Evolutionary conservation across 1,140 invertebrate genomes (phyloP).

Genomic region (Cotesia glomerata): DNA sequence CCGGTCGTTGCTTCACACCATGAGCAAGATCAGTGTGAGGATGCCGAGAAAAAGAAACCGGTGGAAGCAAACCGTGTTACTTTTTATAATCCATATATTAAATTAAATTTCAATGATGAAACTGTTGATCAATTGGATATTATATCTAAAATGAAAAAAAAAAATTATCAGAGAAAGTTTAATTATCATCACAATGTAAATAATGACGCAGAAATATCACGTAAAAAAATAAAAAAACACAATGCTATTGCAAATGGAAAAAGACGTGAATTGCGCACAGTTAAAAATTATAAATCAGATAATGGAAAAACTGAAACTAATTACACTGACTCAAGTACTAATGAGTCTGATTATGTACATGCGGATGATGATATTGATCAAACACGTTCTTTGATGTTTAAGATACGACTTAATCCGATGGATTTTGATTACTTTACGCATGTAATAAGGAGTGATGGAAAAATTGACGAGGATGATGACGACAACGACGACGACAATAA

Average conservation of each 20-base stretch:
- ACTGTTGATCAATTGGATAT: constrained; percentile 52
- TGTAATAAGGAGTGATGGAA: constrained; percentile 65
- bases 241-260: constrained; percentile 4
- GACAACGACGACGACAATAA: not conserved
- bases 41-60: not conserved
- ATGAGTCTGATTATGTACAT: constrained; percentile 60
- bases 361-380: constrained; percentile 63
- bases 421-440: constrained; percentile 73
- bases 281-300: not conserved
- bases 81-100: constrained; percentile 49
- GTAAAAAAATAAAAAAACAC: constrained; percentile 18
- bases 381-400: constrained; percentile 63
- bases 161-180: constrained; percentile 25
- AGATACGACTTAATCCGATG: constrained; percentile 67
- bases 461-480: constrained; percentile 44
- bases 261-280: not conserved
- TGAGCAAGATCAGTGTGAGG: not conserved
- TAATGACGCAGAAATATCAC: constrained; percentile 20
- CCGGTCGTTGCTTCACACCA: constrained; percentile 54
- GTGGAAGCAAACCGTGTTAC: constrained; percentile 13
- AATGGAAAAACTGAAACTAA: not conserved
- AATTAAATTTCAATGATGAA: constrained; percentile 51
- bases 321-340: constrained; percentile 49
- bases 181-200: constrained; percentile 22
- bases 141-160: constrained; percentile 40